A percentile compares a stretch with the other conserved stretches of the same genome.
Conservation (phyloP, 1,140 invertebrate species). For the Aricia agestis region DNA sequence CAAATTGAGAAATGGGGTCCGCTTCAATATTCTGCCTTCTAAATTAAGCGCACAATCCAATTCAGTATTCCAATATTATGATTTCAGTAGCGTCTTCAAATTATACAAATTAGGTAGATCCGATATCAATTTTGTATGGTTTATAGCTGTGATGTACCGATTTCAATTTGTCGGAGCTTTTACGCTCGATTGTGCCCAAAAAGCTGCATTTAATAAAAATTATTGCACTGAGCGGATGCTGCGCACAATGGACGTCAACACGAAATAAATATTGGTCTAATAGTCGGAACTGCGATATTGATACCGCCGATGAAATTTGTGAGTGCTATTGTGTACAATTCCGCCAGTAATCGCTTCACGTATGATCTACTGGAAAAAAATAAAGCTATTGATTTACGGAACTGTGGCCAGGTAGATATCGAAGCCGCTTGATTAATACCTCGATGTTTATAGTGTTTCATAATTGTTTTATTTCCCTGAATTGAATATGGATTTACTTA, state of each 20-base stretch:
- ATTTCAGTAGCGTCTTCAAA: neutral
- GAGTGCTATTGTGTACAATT: slow-evolving; percentile 59
- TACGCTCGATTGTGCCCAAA: slow-evolving; percentile 5
- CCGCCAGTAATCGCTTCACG: slow-evolving; percentile 58
- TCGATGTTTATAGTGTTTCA: slow-evolving; percentile 1
- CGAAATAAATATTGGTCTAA: slow-evolving; percentile 66
- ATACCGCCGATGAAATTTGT: slow-evolving; percentile 57
- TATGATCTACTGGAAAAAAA: slow-evolving; percentile 51
- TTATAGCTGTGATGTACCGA: neutral
- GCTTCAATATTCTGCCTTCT: neutral
- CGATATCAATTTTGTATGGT: too few relatives aligned
- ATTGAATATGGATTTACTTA: neutral
- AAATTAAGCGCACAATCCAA: neutral
- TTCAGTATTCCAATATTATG: neutral
- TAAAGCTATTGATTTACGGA: slow-evolving; percentile 23
- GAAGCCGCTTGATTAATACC: slow-evolving; percentile 12
- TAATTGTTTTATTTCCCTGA: neutral
- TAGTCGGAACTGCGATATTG: slow-evolving; percentile 67
- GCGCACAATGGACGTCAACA: slow-evolving; percentile 52
- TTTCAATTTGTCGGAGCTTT: neutral
- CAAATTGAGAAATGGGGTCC: neutral
- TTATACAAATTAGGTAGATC: neutral
- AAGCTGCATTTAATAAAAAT: slow-evolving; percentile 35
- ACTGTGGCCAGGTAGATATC: slow-evolving; percentile 27
- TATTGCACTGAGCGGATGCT: slow-evolving; percentile 29